Conservation (phyloP, 1,140 invertebrate species). For the Yoshiicerus persimilis region DNA sequence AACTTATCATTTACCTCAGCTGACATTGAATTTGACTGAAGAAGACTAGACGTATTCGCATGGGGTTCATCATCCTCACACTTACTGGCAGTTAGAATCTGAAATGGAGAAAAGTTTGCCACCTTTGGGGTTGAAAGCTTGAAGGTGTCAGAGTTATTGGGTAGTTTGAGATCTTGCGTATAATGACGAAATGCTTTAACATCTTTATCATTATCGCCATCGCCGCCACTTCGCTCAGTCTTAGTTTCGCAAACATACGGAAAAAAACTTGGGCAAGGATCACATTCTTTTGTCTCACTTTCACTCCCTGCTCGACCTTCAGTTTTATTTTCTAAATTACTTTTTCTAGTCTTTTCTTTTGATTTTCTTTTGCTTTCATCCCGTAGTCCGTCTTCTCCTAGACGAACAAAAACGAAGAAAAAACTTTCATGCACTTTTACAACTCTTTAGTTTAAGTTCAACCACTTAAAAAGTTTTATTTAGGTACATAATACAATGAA, state of each 20-base stretch:
- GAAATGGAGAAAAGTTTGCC: neutral
- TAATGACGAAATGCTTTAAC: neutral
- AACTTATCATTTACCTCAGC: neutral
- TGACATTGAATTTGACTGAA: neutral
- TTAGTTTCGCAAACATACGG: neutral
- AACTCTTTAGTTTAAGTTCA: neutral
- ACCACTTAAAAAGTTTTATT: neutral
- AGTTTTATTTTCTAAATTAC: constrained; percentile 11
- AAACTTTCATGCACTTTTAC: constrained; percentile 13
- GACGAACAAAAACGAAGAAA: neutral
- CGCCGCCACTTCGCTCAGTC: neutral
- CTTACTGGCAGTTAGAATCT: neutral
- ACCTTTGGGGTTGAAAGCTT: neutral
- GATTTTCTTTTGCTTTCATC: neutral
- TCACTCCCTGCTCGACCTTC: neutral
- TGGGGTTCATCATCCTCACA: neutral
- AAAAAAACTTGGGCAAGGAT: neutral
- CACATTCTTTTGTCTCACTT: neutral
- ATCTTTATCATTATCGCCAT: neutral
- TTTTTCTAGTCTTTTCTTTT: neutral
- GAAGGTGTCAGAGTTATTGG: neutral
- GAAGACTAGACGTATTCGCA: neutral
- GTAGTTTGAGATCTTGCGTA: neutral
- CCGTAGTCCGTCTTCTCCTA: neutral
- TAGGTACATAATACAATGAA: neutral